Conservation (phyloP, 2,113 vertebrate genomes). For the Alectura lathami region DNA sequence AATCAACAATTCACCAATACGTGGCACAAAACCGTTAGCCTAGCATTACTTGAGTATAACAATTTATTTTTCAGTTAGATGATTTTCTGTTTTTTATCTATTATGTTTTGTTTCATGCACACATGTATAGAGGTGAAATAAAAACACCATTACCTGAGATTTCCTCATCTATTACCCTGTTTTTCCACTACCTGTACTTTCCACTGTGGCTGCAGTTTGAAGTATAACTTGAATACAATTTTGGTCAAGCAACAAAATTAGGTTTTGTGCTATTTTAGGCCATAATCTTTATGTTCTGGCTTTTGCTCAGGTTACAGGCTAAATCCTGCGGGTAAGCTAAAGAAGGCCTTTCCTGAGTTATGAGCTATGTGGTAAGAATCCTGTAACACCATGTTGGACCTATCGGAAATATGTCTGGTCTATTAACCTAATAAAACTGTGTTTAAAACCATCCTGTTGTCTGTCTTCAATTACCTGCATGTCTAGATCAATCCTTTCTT, state of each 20-base stretch:
- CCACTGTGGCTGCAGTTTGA: slow-evolving; percentile 2
- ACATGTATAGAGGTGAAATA: neutral
- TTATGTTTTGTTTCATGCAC: neutral
- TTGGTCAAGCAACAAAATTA: neutral
- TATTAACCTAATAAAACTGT: slow-evolving; percentile 4
- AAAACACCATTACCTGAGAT: neutral
- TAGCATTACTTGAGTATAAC: neutral
- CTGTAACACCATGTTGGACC: neutral
- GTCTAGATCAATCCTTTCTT: neutral
- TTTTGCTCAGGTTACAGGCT: neutral
- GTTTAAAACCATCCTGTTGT: slow-evolving; percentile 22
- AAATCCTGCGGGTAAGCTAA: slow-evolving; percentile 27
- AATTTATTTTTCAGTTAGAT: neutral
- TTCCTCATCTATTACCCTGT: neutral
- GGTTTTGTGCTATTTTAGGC: slow-evolving; percentile 16
- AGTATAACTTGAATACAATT: neutral
- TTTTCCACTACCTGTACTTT: slow-evolving; percentile 41
- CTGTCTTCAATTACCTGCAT: slow-evolving; percentile 35
- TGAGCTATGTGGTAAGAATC: neutral
- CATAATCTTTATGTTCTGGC: neutral
- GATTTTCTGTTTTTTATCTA: neutral
- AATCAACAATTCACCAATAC: neutral
- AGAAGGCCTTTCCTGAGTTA: neutral
- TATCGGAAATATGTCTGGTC: neutral
- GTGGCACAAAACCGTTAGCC: neutral